Evolutionary conservation across 1,140 invertebrate species (phyloP).

Genomic region (Leucophenga varia): DNA sequence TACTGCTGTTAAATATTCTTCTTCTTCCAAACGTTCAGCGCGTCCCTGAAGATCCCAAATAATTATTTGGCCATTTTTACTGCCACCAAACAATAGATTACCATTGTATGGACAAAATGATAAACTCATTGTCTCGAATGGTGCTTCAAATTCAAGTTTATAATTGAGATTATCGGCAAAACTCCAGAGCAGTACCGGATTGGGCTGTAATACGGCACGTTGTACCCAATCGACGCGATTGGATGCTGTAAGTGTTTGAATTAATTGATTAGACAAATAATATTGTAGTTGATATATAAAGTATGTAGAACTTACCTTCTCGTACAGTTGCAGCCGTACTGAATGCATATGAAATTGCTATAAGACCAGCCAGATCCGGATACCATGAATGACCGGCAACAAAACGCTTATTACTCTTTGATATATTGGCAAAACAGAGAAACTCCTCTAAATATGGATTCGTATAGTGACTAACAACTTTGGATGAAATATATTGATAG

Average conservation of each 20-base stretch:
- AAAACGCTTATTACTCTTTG: slow-evolving; percentile 54
- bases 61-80: slow-evolving; percentile 69
- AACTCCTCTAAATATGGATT: slow-evolving; percentile 45
- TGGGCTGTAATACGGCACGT: slow-evolving; percentile 58
- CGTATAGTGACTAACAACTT: slow-evolving; percentile 34
- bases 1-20: slow-evolving; percentile 63
- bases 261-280: neutral
- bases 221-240: slow-evolving; percentile 47
- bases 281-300: neutral
- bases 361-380: slow-evolving; percentile 66
- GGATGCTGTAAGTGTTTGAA: slow-evolving; percentile 4
- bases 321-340: slow-evolving; percentile 32
- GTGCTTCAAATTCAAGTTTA: slow-evolving; percentile 69
- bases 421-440: slow-evolving; percentile 52
- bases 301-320: slow-evolving; percentile 11
- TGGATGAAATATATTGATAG: slow-evolving; percentile 37
- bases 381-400: slow-evolving; percentile 71
- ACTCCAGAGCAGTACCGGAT: slow-evolving; percentile 73
- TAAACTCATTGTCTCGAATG: slow-evolving; percentile 65
- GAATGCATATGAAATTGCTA: slow-evolving; percentile 66
- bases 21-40: slow-evolving; percentile 64
- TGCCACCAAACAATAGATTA: slow-evolving; percentile 71
- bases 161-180: slow-evolving; percentile 69
- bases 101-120: slow-evolving; percentile 69
- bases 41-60: slow-evolving; percentile 73